Conservation (phyloP, 2,113 vertebrate species). For the Grantiella picta region DNA sequence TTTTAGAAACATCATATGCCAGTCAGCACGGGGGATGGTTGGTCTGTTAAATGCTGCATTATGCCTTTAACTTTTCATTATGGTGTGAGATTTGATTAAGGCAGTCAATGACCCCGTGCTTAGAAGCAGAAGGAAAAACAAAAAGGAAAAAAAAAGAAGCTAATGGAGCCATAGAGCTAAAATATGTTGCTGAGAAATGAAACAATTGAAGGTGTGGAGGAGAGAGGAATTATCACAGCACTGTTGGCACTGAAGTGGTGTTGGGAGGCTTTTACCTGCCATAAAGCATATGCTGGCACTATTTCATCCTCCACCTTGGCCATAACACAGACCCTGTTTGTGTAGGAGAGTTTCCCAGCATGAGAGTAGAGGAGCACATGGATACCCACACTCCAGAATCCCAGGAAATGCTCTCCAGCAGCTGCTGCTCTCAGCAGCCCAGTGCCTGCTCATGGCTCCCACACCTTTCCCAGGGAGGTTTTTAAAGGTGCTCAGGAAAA, state of each 20-base stretch:
- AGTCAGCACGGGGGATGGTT: not conserved
- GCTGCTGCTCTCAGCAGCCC: not conserved
- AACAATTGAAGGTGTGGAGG: not conserved
- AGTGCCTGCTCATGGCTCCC: not conserved
- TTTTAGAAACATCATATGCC: slow-evolving; percentile 4
- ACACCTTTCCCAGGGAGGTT: not conserved
- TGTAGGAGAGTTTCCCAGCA: not conserved
- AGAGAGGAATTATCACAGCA: not conserved
- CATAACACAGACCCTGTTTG: not conserved
- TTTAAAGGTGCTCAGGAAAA: not conserved
- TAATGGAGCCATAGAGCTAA: not conserved
- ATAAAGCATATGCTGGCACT: not conserved
- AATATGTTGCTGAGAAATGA: not conserved
- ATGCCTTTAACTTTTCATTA: slow-evolving; percentile 20
- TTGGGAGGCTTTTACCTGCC: not conserved
- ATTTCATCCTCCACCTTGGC: not conserved
- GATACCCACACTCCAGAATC: not conserved
- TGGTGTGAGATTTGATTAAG: slow-evolving; percentile 12
- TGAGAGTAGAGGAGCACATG: not conserved
- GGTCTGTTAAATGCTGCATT: not conserved
- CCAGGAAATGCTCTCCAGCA: not conserved
- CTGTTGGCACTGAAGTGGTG: not conserved
- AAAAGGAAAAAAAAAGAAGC: rapidly evolving
- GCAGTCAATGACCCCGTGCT: not conserved
- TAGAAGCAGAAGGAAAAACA: not conserved